phyloP scores from a whole-genome alignment of 2,797 vertebrate genomes.

The Malurus leucopterus region DNA sequence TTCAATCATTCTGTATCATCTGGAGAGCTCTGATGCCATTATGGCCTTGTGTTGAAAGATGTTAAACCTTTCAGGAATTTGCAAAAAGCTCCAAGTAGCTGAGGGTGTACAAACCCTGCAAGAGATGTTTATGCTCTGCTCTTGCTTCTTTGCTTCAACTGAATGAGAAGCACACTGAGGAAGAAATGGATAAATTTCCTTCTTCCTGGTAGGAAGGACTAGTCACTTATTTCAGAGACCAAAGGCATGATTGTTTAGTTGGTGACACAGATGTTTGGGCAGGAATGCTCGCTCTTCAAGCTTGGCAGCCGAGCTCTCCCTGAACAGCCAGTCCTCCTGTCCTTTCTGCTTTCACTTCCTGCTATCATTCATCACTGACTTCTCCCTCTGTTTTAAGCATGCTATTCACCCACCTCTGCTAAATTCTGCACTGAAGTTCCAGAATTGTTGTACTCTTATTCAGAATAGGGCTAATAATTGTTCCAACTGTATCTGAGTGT shows the following conservation, averaged over 20 bases:
- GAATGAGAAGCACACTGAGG: background rate
- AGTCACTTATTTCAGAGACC: background rate
- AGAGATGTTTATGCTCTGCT: background rate
- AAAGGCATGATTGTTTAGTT: background rate
- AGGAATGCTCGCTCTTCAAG: background rate
- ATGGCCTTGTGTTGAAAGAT: background rate
- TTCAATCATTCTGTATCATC: background rate
- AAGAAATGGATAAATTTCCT: background rate
- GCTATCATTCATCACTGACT: background rate
- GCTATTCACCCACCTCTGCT: background rate
- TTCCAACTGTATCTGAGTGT: background rate
- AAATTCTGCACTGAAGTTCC: background rate
- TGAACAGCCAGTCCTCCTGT: background rate
- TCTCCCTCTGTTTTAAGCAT: background rate
- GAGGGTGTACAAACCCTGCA: background rate
- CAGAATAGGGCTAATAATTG: background rate
- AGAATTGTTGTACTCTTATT: background rate
- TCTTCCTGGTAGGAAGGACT: constrained; percentile 17
- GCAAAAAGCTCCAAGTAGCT: background rate
- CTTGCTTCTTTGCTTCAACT: background rate
- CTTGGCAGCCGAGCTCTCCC: background rate
- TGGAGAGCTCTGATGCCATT: background rate
- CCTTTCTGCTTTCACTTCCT: background rate
- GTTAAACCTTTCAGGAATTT: background rate
- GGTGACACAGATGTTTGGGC: background rate